Evolutionary conservation across 2,888 invertebrate genomes (phyloP).

Genomic region (Sminthurinus aureus): DNA sequence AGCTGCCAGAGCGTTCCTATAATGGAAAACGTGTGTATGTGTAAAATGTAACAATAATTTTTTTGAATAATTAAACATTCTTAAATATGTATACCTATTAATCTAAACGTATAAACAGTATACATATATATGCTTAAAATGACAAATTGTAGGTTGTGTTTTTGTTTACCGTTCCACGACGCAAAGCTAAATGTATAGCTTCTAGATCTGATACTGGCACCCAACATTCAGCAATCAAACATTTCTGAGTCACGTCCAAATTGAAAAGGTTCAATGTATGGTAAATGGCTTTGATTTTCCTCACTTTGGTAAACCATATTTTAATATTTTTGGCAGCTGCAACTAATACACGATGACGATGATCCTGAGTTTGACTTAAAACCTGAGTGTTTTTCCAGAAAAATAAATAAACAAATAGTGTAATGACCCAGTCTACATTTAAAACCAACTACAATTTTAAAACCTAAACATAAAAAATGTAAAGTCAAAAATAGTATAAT

Average conservation of each 20-base stretch:
- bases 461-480: neutral
- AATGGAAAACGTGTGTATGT: conserved; percentile 4
- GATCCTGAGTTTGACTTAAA: conserved; percentile 97
- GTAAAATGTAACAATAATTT: too few relatives aligned
- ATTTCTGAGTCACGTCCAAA: conserved; percentile 98
- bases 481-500: neutral
- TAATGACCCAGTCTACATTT: neutral
- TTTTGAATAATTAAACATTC: too few relatives aligned
- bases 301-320: conserved; percentile 98
- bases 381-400: too few relatives aligned
- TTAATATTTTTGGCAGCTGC: conserved; percentile 99
- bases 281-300: conserved; percentile 99
- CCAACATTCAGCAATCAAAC: conserved; percentile 99
- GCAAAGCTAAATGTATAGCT: conserved; percentile 89
- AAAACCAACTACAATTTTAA: neutral
- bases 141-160: neutral
- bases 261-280: conserved; percentile 98
- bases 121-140: too few relatives aligned
- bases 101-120: too few relatives aligned
- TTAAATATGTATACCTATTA: too few relatives aligned
- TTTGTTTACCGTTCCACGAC: conserved; percentile 84
- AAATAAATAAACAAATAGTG: conserved; percentile 14
- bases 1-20: conserved; percentile 91
- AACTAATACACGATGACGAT: conserved; percentile 94
- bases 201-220: conserved; percentile 86